These are phyloP conservation scores for Echinops telfairi DNA, from an alignment of 2,113 vertebrate genomes.

Conservation along the genomic window DNA sequence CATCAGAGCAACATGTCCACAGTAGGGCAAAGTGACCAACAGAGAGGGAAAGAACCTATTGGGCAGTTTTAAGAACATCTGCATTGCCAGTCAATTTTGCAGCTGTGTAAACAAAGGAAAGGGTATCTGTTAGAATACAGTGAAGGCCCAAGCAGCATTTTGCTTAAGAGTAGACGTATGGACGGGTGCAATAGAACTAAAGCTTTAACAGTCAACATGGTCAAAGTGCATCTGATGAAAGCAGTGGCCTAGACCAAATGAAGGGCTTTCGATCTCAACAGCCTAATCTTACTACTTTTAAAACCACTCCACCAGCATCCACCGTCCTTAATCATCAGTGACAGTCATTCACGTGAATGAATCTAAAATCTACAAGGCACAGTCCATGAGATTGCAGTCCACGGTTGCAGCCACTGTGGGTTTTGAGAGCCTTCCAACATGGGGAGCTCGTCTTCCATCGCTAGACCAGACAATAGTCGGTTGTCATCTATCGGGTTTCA, in stretches of 20 bases:
- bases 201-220: neutral
- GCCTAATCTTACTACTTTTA: slow-evolving; percentile 17
- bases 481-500: neutral
- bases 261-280: neutral
- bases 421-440: too few species aligned
- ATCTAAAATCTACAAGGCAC: neutral
- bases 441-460: too few species aligned
- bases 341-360: neutral
- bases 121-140: neutral
- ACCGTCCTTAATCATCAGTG: slow-evolving; percentile 5
- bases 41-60: neutral
- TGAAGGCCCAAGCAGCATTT: neutral
- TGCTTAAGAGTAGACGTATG: neutral
- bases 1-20: neutral
- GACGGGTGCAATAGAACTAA: neutral
- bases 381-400: accelerated
- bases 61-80: neutral
- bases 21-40: neutral
- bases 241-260: neutral
- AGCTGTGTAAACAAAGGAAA: neutral
- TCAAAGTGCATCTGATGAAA: neutral
- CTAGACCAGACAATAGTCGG: too few species aligned
- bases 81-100: neutral
- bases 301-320: neutral
- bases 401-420: too few species aligned